These are phyloP conservation scores for Bombus affinis DNA, from an alignment of 1,140 invertebrate species.

Conservation along the genomic window DNA sequence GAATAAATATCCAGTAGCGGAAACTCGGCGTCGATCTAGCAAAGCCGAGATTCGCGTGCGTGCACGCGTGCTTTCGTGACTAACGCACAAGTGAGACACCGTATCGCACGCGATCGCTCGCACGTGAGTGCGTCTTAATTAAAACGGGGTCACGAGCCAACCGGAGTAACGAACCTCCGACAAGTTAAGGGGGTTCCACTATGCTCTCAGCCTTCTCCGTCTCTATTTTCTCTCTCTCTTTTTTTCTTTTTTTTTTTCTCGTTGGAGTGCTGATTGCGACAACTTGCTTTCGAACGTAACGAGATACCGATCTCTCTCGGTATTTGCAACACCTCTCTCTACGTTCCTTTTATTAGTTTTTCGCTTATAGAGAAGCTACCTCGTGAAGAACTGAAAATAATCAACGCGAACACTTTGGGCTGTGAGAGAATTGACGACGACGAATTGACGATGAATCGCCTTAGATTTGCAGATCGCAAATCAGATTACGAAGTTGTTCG, in stretches of 20 bases:
- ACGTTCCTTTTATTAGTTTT: not conserved
- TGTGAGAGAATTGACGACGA: not conserved
- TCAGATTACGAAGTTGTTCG: too few relatives aligned
- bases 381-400: not conserved
- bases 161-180: constrained; percentile 28
- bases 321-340: not conserved
- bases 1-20: not conserved
- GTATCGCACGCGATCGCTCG: constrained; percentile 27
- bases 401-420: not conserved
- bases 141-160: constrained; percentile 24
- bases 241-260: not conserved
- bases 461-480: not conserved
- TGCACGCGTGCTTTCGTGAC: constrained; percentile 19
- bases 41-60: not conserved
- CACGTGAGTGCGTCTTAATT: constrained; percentile 33
- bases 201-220: too few relatives aligned
- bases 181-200: constrained; percentile 1
- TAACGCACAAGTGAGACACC: not conserved
- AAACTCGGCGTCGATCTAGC: not conserved
- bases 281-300: constrained; percentile 26
- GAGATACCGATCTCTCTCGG: constrained; percentile 21
- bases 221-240: too few relatives aligned
- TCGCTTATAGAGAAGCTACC: not conserved
- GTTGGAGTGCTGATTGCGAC: constrained; percentile 19
- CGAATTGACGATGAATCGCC: not conserved